Conservation (phyloP, 2,888 invertebrate species). For the Spodoptera littoralis region DNA sequence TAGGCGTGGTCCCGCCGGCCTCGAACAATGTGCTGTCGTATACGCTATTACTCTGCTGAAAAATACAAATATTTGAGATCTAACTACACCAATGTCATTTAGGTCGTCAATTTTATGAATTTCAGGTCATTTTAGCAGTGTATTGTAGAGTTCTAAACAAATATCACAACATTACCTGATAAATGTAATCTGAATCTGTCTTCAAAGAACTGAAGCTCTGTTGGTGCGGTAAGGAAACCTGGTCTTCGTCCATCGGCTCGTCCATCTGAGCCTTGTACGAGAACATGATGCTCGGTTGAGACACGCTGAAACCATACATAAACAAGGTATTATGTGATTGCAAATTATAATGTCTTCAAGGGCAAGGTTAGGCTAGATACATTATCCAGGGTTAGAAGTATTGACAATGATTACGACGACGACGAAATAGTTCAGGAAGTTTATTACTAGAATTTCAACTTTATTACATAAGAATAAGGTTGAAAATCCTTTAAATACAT, state of each 20-base stretch:
- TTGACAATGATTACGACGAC: no score
- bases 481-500: no score
- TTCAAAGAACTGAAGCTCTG: conserved; percentile 92
- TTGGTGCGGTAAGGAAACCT: conserved; percentile 92
- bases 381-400: no score
- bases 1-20: conserved; percentile 90
- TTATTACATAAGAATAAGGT: no score
- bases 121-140: neutral
- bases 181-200: conserved; percentile 93
- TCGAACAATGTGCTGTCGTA: conserved; percentile 93
- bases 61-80: conserved; percentile 22
- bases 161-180: conserved; percentile 87
- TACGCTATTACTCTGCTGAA: conserved; percentile 91
- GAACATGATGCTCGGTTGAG: conserved; percentile 93
- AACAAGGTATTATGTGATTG: neutral
- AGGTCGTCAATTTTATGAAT: neutral
- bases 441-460: no score
- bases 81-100: neutral
- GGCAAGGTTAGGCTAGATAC: no score
- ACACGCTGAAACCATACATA: conserved; percentile 85
- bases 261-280: conserved; percentile 94
- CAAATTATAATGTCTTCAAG: no score
- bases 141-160: no score
- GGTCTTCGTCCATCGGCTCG: conserved; percentile 93
- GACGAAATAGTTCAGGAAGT: no score